Conservation (phyloP, 2,113 vertebrate species). For the Anolis carolinensis region DNA sequence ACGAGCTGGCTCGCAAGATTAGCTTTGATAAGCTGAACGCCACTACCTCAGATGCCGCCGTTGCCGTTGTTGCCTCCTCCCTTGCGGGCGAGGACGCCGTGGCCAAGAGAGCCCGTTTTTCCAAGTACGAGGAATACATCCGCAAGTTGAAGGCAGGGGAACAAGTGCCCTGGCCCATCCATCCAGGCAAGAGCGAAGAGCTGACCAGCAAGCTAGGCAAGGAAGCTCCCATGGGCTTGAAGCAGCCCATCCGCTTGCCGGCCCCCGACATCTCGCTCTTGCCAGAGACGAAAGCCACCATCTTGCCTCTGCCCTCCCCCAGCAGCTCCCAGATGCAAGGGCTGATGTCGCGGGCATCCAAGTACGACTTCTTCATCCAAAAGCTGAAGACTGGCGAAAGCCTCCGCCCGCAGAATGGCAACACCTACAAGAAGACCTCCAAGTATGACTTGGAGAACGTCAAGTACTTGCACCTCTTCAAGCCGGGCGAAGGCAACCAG, state of each 20-base stretch:
- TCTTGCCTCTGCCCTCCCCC: conserved; percentile 80
- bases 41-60: conserved; percentile 83
- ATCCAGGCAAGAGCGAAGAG: conserved; percentile 85
- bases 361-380: conserved; percentile 98
- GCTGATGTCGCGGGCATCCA: conserved; percentile 89
- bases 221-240: conserved; percentile 74
- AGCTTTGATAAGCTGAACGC: conserved; percentile 94
- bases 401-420: conserved; percentile 92
- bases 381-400: conserved; percentile 95
- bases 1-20: conserved; percentile 95
- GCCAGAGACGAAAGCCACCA: conserved; percentile 90
- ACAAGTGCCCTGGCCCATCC: conserved; percentile 89
- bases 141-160: conserved; percentile 96
- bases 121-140: conserved; percentile 99
- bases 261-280: conserved; percentile 79
- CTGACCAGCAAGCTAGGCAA: conserved; percentile 85
- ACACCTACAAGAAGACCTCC: conserved; percentile 94
- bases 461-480: conserved; percentile 97
- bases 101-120: conserved; percentile 91
- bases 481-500: conserved; percentile 93
- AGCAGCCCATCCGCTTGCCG: conserved; percentile 73
- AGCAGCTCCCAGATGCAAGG: conserved; percentile 88
- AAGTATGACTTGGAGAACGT: conserved; percentile 98
- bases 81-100: conserved; percentile 83
- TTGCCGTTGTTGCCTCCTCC: conserved; percentile 48